These are phyloP conservation scores for Trichomycterus rosablanca DNA, from an alignment of 2,113 vertebrate species.

Conservation along the genomic window DNA sequence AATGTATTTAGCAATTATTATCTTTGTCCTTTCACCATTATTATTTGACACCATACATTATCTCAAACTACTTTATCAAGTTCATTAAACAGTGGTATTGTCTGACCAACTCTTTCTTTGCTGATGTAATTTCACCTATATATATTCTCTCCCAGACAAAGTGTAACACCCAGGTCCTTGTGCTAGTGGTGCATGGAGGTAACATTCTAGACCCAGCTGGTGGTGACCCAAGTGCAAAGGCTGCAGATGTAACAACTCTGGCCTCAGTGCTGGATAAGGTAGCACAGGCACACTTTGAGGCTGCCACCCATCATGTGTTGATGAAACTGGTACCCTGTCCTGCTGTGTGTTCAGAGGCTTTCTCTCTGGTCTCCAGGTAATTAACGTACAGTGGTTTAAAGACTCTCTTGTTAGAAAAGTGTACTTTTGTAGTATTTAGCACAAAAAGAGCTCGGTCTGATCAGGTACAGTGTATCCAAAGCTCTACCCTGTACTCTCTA, in stretches of 20 bases:
- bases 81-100: no score
- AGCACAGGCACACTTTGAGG: slow-evolving; percentile 82
- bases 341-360: slow-evolving; percentile 89
- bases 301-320: slow-evolving; percentile 81
- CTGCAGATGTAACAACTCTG: slow-evolving; percentile 81
- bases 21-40: no score
- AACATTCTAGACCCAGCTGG: slow-evolving; percentile 84
- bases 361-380: slow-evolving; percentile 93
- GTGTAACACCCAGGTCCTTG: slow-evolving; percentile 86
- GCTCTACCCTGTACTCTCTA: no score
- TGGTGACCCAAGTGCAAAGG: slow-evolving; percentile 81
- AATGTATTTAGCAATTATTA: no score
- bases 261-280: slow-evolving; percentile 88
- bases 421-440: no score
- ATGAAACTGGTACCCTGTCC: slow-evolving; percentile 89
- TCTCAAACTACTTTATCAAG: no score
- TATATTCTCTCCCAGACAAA: slow-evolving; percentile 65
- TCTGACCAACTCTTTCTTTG: no score
- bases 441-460: no score
- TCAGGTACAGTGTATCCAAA: no score
- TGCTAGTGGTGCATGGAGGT: slow-evolving; percentile 90
- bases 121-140: no score
- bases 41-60: no score
- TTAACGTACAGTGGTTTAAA: slow-evolving; percentile 47
- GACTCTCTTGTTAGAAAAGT: no score